Base-by-base conservation (phyloP, 2,888 invertebrate species). In the Halictus quadricinctus region DNA sequence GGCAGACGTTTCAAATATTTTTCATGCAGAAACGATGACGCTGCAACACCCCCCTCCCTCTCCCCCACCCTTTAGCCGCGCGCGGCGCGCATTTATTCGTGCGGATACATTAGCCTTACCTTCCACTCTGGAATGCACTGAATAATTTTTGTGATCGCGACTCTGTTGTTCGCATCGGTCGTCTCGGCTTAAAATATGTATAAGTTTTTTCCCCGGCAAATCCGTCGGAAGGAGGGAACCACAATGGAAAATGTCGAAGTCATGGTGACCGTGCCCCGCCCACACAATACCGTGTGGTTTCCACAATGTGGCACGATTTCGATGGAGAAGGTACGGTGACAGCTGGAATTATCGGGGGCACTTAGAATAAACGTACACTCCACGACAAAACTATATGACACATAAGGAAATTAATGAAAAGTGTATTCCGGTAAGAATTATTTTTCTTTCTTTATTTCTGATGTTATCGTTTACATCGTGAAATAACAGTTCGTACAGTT, bases 1-100 rank as follows among this genome's bases (percentile, higher is more conserved):
- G 66, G 8, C 50, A 69, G 29, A 54, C 64, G 25, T 76, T 81
- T 77, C 46, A 18, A 60, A 81, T 73, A 81, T 77, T 82, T 82
- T 70, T 77, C 54, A 6, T 64, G 54, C n/a, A 21, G 15, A 12
- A 70, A 50, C n/a, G 69, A 60, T 58, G 25, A 21, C 48, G 13
- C 43, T 43, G 36, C 54, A 12, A 13, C 15, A n/a, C 6, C 7
- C 10, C 8, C 18, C 15, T 0, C 3, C 8, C 10, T 5, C 36
- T 5, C 36, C 5, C 36, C 36, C 3, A 5, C 36, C 36, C 36
- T 1, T 36, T 50, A 7, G 21, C 43, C 18, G 12, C 60, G 15
- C 21, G 66, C 43, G 21, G 10, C 13, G 21, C 66, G n/a, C 64
- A 36, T 76, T 60, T 80, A 75, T 74, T 77, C 66, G 72, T 29